Conservation (phyloP, 1,140 invertebrate species). For the Dermatophagoides farinae region DNA sequence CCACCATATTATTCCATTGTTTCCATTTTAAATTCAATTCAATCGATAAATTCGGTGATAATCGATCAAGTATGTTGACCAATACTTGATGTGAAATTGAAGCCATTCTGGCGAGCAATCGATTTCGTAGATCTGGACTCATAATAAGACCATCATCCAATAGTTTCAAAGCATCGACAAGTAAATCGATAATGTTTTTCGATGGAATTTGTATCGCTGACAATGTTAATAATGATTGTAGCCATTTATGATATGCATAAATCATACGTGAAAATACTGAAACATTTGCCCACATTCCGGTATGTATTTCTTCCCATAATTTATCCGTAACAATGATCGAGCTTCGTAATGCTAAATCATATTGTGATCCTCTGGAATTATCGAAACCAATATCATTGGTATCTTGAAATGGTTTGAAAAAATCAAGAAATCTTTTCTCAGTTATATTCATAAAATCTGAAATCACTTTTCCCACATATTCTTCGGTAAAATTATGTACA, state of each 20-base stretch:
- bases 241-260: constrained; percentile 32
- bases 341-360: neutral
- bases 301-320: constrained; percentile 57
- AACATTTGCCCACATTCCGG: constrained; percentile 63
- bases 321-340: constrained; percentile 35
- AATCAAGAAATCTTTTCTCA: neutral
- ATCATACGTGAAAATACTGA: constrained; percentile 28
- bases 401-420: neutral
- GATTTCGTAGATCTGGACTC: constrained; percentile 39
- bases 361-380: neutral
- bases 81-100: constrained; percentile 14
- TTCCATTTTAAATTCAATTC: neutral
- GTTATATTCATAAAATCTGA: neutral
- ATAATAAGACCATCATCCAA: constrained; percentile 62
- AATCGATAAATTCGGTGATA: too few species aligned
- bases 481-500: neutral
- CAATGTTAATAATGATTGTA: constrained; percentile 24
- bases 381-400: neutral
- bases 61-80: too few species aligned
- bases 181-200: constrained; percentile 2
- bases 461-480: neutral
- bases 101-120: constrained; percentile 25
- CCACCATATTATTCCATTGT: too few species aligned
- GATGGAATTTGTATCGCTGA: neutral
- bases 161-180: constrained; percentile 38